Base-by-base conservation (phyloP, 1,140 invertebrate genomes). In the Sinella curviseta region DNA sequence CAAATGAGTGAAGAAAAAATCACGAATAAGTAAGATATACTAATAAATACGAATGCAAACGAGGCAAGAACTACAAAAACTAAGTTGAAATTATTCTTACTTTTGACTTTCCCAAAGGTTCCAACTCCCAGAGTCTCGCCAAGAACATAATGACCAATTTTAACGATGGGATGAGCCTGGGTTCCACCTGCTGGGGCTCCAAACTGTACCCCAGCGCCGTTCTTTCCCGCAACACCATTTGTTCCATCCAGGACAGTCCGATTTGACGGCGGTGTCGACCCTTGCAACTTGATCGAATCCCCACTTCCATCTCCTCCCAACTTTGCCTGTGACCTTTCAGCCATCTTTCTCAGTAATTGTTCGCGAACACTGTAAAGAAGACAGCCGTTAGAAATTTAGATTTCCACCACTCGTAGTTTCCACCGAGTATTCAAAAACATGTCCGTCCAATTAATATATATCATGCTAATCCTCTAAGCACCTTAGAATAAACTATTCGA, bases 71-170 rank as follows among this genome's bases (percentile, higher is more conserved):
- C 39, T 12, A 48, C 39, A 48, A 48, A 8, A 48, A 20, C 39
- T 20, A 48, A 48, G 8, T 48, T 8, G 20, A 48, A 12, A 12
- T 48, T 48, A 16, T 39, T 86, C 88, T 85, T 88, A 91, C 91
- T 96, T 90, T 97, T 97, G 2, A 97, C 96, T 90, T 97, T 97
- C 57, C 96, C 96, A 89, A 97, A 97, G 16, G 96, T 97, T 14
- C 96, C 96, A 57, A 96, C 92, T 36, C 96, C 96, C 30, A 97
- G 88, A 0, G 96, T 97, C 82, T 93, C 92, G 20, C 95, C 95
- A 35, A 97, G 87, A 33, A 94, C 93, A 86, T 97, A 97, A 86
- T 97, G 95, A 0, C 95, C 95, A 86, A 97, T 97, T 87, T 97
- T 97, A 1, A 97, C 94, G 80, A 95, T 91, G 65, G 95, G 94